Conservation (phyloP, 2,888 invertebrate genomes). For the Rhingia campestris region DNA sequence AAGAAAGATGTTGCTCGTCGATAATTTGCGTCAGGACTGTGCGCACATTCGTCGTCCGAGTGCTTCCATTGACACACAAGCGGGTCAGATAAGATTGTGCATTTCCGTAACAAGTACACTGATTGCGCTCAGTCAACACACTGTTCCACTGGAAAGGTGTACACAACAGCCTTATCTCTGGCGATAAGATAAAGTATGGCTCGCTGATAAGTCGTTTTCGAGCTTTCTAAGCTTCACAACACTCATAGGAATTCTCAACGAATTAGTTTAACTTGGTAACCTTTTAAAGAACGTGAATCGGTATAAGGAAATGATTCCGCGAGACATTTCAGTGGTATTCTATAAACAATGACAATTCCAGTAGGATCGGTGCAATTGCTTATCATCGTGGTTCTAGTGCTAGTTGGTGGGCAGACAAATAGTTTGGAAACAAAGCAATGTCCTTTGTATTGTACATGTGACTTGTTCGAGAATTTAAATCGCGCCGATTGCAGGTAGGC, state of each 20-base stretch:
- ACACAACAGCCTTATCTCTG: slow-evolving; percentile 20
- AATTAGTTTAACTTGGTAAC: slow-evolving; percentile 34
- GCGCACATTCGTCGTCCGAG: background rate
- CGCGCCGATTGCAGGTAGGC: slow-evolving; percentile 81
- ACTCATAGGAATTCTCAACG: background rate
- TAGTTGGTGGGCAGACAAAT: slow-evolving; percentile 12
- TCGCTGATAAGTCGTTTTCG: slow-evolving; percentile 7
- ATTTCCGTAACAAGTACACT: background rate
- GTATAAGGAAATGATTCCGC: slow-evolving; percentile 27
- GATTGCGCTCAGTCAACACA: background rate
- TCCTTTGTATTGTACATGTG: slow-evolving; percentile 80
- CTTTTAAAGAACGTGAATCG: slow-evolving; percentile 12
- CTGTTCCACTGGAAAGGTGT: slow-evolving; percentile 13
- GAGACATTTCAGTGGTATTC: slow-evolving; percentile 1
- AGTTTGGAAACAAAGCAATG: slow-evolving; percentile 73
- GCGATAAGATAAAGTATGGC: slow-evolving; percentile 46
- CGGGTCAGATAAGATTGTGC: slow-evolving; percentile 25
- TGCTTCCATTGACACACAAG: background rate
- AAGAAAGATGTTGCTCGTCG: background rate
- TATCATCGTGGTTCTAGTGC: slow-evolving; percentile 1
- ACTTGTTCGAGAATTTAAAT: slow-evolving; percentile 78
- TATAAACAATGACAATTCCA: slow-evolving; percentile 29
- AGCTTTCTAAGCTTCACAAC: background rate
- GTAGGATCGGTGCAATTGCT: background rate
- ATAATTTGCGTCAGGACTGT: slow-evolving; percentile 1